These are phyloP conservation scores for Lamellibrachia luymesi DNA, from an alignment of 1,140 invertebrate species.

Conservation along the genomic window DNA sequence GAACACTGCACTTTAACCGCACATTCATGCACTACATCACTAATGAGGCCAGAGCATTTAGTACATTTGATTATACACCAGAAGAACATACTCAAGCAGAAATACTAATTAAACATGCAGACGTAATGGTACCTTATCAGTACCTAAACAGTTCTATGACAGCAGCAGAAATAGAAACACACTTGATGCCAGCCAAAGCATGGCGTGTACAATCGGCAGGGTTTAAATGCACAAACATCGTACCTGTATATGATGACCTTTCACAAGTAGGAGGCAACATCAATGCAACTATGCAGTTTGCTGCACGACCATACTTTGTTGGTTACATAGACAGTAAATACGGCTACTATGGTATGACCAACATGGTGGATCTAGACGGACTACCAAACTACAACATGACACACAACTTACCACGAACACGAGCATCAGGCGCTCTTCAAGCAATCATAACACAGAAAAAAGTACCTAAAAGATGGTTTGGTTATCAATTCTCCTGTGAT, in stretches of 20 bases:
- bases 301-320: background rate
- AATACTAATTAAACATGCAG: background rate
- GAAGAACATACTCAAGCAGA: too few species aligned
- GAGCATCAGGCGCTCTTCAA: background rate
- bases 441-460: background rate
- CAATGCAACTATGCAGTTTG: background rate
- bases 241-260: background rate
- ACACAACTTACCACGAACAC: background rate
- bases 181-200: background rate
- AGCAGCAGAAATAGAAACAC: background rate
- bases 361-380: background rate
- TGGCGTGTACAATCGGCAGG: background rate
- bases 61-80: too few species aligned
- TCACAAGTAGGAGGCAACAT: background rate
- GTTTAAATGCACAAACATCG: background rate
- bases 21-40: too few species aligned
- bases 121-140: background rate
- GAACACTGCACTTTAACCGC: too few species aligned
- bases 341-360: background rate
- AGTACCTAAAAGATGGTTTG: background rate
- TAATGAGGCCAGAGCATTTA: too few species aligned
- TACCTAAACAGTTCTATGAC: background rate
- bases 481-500: too few species aligned
- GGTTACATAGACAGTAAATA: background rate
- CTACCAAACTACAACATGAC: background rate